Base-by-base conservation (phyloP, 2,797 vertebrate genomes). In the Natrix natrix region DNA sequence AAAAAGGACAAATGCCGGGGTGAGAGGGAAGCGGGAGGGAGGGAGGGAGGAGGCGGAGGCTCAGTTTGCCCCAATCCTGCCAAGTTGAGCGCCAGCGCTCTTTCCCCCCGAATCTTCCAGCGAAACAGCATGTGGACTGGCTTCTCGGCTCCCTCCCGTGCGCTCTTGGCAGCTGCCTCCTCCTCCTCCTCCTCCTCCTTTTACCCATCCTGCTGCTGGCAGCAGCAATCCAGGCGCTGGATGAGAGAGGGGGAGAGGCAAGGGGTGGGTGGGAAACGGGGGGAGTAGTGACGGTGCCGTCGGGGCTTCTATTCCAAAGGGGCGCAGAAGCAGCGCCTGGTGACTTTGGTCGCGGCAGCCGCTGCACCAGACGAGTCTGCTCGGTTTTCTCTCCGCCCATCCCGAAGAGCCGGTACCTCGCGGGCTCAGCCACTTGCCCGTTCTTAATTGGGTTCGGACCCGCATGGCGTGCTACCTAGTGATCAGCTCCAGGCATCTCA, bases 391-490 rank as follows among this genome's bases (percentile, higher is more conserved):
- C 52, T 26, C 37, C 24, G 5, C 63, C 66, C 26, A 78, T 86
- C 14, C n/a, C 74, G 74, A 83, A 83, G 87, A 57, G 17, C 6
- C n/a, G 4, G 52, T 11, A 22, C 17, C 55, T 78, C 56, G 93
- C 92, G 93, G 95, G 26, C 60, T 94, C 90, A 94, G 92, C 94
- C 93, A 66, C 95, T 89, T 95, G 92, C 95, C 93, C 93, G 95
- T 96, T 48, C 87, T 48, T 92, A 6, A 87, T 63, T 89, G 93
- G 2, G 92, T 93, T 94, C 32, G 95, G 92, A 60, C 92, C 94
- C 97, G 95, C 97, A 99, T 99, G 99, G 98, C 99, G 98, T 99
- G 99, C 97, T 99, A 99, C 98, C 98, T 99, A 98, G 99, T 99
- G 95, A 99, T 99, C 98, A 99, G 99, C 98, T 99, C 99, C 93